These are phyloP conservation scores for Marisa cornuarietis DNA, from an alignment of 1,140 invertebrate species.

Conservation along the genomic window DNA sequence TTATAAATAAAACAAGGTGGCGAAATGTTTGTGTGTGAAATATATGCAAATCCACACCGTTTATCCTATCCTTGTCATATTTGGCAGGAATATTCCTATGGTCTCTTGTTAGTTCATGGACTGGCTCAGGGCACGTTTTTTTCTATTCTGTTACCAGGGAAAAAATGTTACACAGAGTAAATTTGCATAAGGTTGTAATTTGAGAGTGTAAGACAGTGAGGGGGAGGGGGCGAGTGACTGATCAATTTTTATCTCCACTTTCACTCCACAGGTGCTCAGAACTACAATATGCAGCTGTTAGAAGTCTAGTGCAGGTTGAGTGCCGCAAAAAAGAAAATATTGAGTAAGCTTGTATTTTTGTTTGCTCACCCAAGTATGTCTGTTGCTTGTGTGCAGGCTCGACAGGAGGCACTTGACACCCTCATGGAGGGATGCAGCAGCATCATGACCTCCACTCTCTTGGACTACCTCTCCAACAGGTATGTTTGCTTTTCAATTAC, in stretches of 20 bases:
- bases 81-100: background rate
- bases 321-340: background rate
- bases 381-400: constrained; percentile 26
- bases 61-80: background rate
- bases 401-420: constrained; percentile 26
- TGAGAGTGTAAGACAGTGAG: background rate
- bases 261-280: background rate
- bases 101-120: background rate
- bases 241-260: background rate
- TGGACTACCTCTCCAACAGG: constrained; percentile 35
- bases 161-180: background rate
- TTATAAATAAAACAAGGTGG: too few species aligned
- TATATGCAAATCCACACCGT: too few species aligned
- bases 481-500: background rate
- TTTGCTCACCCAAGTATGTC: background rate
- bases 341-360: background rate
- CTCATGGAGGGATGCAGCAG: constrained; percentile 32
- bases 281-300: background rate
- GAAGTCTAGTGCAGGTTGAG: background rate
- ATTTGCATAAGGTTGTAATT: background rate
- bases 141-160: too few species aligned
- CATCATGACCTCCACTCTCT: constrained; percentile 23
- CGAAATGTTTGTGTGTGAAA: too few species aligned
- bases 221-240: background rate
- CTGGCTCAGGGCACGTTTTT: background rate